phyloP scores from a whole-genome alignment of 2,888 invertebrate genomes.

The Polymixis flavicincta region DNA sequence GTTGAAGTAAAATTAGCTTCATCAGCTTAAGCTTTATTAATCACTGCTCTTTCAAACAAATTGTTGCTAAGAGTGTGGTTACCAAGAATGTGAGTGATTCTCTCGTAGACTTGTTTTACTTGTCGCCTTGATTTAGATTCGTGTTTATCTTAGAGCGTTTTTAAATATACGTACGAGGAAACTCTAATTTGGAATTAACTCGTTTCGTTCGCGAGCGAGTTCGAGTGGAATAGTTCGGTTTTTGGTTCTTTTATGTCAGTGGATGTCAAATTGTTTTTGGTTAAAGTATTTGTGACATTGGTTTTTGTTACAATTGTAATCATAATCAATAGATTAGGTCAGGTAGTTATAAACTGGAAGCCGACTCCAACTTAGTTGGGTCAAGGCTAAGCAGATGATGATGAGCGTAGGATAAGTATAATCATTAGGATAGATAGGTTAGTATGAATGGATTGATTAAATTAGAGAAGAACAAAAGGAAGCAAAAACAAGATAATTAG shows the following conservation, averaged over 20 bases:
- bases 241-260: conserved; percentile 20
- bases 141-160: conserved; percentile 63
- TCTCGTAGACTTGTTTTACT: conserved; percentile 58
- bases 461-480: not conserved
- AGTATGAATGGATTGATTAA: not conserved
- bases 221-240: conserved; percentile 17
- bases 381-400: too few relatives aligned
- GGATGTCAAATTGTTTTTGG: not conserved
- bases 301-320: conserved; percentile 1
- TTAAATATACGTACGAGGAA: conserved; percentile 62
- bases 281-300: conserved; percentile 1
- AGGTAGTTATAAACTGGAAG: too few relatives aligned
- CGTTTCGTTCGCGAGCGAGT: conserved; percentile 44
- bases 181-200: conserved; percentile 61
- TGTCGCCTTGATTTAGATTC: conserved; percentile 65
- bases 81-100: conserved; percentile 66
- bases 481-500: not conserved
- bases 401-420: too few relatives aligned
- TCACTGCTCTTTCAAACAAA: conserved; percentile 84
- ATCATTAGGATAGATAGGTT: too few relatives aligned
- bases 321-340: too few relatives aligned
- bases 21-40: conserved; percentile 85
- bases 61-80: conserved; percentile 78
- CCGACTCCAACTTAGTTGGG: too few relatives aligned
- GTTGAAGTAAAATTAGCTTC: conserved; percentile 84